These are phyloP conservation scores for Odontamblyopus lacepedii DNA, from an alignment of 2,797 vertebrate species.

Conservation along the genomic window DNA sequence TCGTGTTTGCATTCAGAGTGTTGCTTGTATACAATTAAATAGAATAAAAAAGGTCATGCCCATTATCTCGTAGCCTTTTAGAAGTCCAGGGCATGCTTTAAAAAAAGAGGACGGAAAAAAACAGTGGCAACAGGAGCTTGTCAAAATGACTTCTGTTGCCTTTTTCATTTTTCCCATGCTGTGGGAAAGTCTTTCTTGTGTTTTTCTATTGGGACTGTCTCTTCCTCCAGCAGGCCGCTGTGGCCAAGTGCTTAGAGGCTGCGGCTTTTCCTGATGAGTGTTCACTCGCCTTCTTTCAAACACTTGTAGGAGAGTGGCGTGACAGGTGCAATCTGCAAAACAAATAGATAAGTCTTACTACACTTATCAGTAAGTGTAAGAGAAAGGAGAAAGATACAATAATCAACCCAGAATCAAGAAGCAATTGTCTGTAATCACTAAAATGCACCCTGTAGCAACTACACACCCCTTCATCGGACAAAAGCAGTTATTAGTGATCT, in stretches of 20 bases:
- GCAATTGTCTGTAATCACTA: slow-evolving; percentile 20
- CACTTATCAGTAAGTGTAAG: background rate
- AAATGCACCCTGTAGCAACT: background rate
- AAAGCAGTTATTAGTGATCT: slow-evolving; percentile 33
- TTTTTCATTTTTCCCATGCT: slow-evolving; percentile 11
- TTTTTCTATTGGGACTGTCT: slow-evolving; percentile 15
- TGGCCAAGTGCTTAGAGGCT: slow-evolving; percentile 30
- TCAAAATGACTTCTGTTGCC: slow-evolving; percentile 35
- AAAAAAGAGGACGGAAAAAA: slow-evolving; percentile 33
- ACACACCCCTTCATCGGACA: slow-evolving; percentile 30
- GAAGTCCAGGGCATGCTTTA: slow-evolving; percentile 62
- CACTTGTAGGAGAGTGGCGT: slow-evolving; percentile 78
- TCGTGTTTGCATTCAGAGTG: slow-evolving; percentile 58
- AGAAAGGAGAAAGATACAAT: background rate
- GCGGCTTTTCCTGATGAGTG: slow-evolving; percentile 22
- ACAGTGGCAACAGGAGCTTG: slow-evolving; percentile 17
- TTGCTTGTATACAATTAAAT: slow-evolving; percentile 40
- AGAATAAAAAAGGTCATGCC: slow-evolving; percentile 52
- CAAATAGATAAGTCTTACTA: background rate
- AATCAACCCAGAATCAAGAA: slow-evolving; percentile 30
- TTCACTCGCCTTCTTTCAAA: slow-evolving; percentile 66
- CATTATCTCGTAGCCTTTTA: slow-evolving; percentile 42
- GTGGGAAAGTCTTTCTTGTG: slow-evolving; percentile 15
- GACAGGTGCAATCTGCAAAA: slow-evolving; percentile 69
- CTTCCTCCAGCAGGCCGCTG: slow-evolving; percentile 16